Evolutionary conservation across 2,113 vertebrate genomes (phyloP).

Genomic region (Grammomys dolichurus): DNA sequence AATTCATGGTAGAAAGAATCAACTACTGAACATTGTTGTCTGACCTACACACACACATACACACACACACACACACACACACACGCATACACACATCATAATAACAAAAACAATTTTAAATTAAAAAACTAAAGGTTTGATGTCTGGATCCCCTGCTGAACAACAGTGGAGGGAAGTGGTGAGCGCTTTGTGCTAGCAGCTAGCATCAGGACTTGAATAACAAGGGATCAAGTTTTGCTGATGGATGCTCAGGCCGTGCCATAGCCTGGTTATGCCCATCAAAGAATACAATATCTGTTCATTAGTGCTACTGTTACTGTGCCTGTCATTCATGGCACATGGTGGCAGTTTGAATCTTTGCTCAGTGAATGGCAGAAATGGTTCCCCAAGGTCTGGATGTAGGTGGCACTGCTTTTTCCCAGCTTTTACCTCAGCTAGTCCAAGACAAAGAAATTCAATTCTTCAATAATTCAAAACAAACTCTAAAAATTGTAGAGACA

Average conservation of each 20-base stretch:
- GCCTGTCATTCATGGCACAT: no score
- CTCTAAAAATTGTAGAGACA: neutral
- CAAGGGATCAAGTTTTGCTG: neutral
- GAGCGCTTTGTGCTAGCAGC: neutral
- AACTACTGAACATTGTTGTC: neutral
- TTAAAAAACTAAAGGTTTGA: neutral
- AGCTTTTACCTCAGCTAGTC: neutral
- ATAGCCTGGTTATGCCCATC: no score
- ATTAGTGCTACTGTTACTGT: neutral
- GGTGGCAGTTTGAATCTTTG: neutral
- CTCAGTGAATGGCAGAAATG: neutral
- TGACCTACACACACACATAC: neutral
- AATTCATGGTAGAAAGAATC: neutral
- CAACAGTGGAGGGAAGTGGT: accelerated
- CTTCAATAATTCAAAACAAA: neutral
- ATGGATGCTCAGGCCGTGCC: neutral
- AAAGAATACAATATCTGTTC: neutral
- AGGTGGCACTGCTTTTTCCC: neutral
- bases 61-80: neutral
- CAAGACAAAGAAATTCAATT: neutral
- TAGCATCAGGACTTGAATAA: neutral
- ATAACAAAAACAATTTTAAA: neutral
- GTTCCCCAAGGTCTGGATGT: neutral
- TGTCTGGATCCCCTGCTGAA: neutral
- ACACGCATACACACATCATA: neutral